Base-by-base conservation (phyloP, 2,797 vertebrate species). In the Taeniopygia guttata region DNA sequence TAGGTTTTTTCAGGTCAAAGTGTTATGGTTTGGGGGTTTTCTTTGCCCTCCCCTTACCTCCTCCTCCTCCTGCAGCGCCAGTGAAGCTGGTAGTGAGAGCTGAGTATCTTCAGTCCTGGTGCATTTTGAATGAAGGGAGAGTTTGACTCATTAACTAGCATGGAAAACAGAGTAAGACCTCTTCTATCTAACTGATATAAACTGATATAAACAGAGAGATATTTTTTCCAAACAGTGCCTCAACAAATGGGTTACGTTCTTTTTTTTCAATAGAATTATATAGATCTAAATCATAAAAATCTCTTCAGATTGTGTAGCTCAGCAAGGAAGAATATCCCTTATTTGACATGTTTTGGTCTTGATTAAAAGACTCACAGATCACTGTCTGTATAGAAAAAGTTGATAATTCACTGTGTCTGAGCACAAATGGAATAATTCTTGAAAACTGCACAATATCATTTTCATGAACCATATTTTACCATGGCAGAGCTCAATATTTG, bases 401-500 rank as follows among this genome's bases (percentile, higher is more conserved):
- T 92, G 42, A 55, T 78, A 46, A 67, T 91, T 91, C 55, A 38
- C 56, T 92, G 54, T 81, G 11, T 87, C 63, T 90, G 63, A 84
- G n/a, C 42, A 58, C 69, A 94, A 96, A 68, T 62, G 30, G 69
- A 93, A 67, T 80, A 80, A 92, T 49, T 95, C 82, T 52, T 43
- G 27, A 73, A 91, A 77, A 93, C 80, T 76, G 75, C 43, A 75
- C 34, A 75, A 69, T 86, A 75, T 94, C 32, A 79, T 89, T 91
- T 94, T 92, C 26, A 36, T 73, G 18, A 92, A 8, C 84, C 32
- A 16, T 88, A 86, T 92, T 93, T 96, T 89, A 78, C 81, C 29
- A 58, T 70, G n/a, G 27, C 49, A 93, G 73, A 88, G 52, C 80
- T 95, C 91, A 97, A 66, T 96, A 90, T 96, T 95, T 96, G 63